These are phyloP conservation scores for Phodopus roborovskii DNA, from an alignment of 2,113 vertebrate species.

Conservation along the genomic window DNA sequence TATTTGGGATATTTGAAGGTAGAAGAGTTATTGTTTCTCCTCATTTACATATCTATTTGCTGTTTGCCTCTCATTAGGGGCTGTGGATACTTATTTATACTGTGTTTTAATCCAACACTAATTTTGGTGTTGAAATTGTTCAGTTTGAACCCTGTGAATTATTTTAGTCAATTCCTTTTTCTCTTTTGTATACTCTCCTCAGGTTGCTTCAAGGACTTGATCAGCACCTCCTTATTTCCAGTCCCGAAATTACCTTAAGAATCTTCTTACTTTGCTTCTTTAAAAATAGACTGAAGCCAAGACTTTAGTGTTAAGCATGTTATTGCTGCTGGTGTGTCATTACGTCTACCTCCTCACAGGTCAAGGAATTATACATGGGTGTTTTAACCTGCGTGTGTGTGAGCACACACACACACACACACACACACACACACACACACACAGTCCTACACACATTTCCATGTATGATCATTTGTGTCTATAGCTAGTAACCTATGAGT, in stretches of 20 bases:
- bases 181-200: background rate
- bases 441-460: background rate
- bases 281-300: slow-evolving; percentile 19
- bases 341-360: background rate
- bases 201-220: background rate
- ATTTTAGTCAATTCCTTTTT: background rate
- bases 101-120: background rate
- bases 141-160: background rate
- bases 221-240: background rate
- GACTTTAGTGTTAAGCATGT: background rate
- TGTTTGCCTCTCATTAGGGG: background rate
- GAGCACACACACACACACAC: background rate
- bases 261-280: background rate
- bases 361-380: background rate
- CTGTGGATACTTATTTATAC: background rate
- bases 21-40: background rate
- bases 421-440: background rate
- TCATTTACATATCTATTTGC: background rate
- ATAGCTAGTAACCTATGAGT: background rate
- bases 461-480: background rate
- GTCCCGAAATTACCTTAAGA: background rate
- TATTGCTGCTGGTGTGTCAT: background rate
- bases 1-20: background rate
- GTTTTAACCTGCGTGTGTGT: background rate
- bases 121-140: background rate